Conservation (phyloP, 2,113 vertebrate species). For the Nipponia nippon region DNA sequence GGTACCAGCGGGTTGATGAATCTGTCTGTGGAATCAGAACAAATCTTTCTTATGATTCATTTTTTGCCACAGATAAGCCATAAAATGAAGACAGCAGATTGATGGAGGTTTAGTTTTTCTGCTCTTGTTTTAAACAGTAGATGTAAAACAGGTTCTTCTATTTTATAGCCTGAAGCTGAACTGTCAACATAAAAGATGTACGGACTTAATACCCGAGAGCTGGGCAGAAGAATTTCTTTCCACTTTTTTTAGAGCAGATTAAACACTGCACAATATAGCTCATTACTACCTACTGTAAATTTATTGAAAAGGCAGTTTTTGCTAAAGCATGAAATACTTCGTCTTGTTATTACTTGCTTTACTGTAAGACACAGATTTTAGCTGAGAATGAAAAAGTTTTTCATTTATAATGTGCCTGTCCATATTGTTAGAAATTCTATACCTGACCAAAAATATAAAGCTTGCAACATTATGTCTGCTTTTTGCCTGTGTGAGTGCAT, state of each 20-base stretch:
- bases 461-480: neutral
- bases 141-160: constrained; percentile 52
- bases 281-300: constrained; percentile 18
- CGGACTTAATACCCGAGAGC: constrained; percentile 33
- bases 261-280: neutral
- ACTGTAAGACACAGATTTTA: neutral
- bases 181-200: constrained; percentile 51
- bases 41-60: constrained; percentile 49
- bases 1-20: neutral
- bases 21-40: constrained; percentile 20
- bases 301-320: constrained; percentile 42
- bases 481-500: neutral
- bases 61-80: constrained; percentile 43
- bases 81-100: constrained; percentile 26
- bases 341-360: neutral
- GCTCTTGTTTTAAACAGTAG: constrained; percentile 25
- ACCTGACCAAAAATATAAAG: neutral
- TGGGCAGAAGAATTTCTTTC: neutral
- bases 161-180: constrained; percentile 58
- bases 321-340: constrained; percentile 16
- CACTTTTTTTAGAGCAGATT: constrained; percentile 5
- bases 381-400: neutral
- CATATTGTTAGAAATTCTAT: neutral
- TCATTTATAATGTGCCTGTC: neutral
- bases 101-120: constrained; percentile 32